Base-by-base conservation (phyloP, 1,140 invertebrate genomes). In the Scaptomyza montana region DNA sequence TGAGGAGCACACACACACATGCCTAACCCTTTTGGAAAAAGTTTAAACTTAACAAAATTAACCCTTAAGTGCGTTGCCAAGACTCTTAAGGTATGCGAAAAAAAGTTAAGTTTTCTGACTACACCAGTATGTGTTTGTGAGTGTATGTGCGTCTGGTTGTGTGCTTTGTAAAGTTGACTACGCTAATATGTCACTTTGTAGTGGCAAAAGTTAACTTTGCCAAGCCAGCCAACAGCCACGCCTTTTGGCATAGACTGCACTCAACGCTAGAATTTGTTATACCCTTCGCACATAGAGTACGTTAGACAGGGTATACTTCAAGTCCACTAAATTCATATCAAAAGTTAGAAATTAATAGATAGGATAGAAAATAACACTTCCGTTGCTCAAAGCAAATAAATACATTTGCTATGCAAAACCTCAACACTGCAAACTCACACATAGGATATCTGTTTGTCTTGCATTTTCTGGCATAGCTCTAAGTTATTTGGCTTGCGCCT, bases 171-270 rank as follows among this genome's bases (percentile, higher is more conserved):
- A 87, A 87, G 78, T 87, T 89, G 82, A 87, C 84, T 87, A 87
- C 82, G 82, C 82, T 87, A 87, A 87, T 87, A 87, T 87, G 82
- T 87, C 82, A 87, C 82, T 87, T 87, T 87, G 82, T 87, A 84
- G 82, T 87, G 84, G 82, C 64, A 75, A 87, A 87, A 87, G 82
- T 87, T 79, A 89, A 82, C 82, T 82, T 77, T 81, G 73, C 74
- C 65, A 68, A 50, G 33, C 60, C 65, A 56, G 64, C 71, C 56
- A 67, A 55, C 59, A 70, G 30, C 64, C 70, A 68, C 70, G 70
- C 70, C 70, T 64, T 55, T 41, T 73, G 64, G 64, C 64, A 68
- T 33, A 51, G 59, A 50, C 66, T 66, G 80, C 80, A 78, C 74
- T 81, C 78, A 76, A 62, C 82, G 21, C 21, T 25, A 53, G 33